phyloP scores from a whole-genome alignment of 2,888 invertebrate genomes.

The Agrilus mali region DNA sequence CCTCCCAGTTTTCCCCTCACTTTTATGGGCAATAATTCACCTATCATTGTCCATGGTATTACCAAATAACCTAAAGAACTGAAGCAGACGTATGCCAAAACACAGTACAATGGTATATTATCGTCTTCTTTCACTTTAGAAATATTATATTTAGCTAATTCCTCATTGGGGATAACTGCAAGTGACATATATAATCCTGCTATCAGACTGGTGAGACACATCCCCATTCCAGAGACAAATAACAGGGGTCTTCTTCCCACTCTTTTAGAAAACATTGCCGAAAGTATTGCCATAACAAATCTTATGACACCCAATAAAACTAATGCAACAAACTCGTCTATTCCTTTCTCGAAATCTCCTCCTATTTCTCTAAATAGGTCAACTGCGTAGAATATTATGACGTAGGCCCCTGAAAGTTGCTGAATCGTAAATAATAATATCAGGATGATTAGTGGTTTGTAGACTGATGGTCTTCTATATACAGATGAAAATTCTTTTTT shows the following conservation, averaged over 20 bases:
- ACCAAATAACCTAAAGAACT: conserved; percentile 41
- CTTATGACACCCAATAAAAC: conserved; percentile 38
- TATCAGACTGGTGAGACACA: conserved; percentile 36
- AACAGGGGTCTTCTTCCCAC: conserved; percentile 39
- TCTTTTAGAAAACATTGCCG: conserved; percentile 35
- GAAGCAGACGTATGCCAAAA: conserved; percentile 39
- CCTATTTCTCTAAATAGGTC: conserved; percentile 38
- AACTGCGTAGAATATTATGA: conserved; percentile 45
- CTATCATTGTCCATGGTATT: conserved; percentile 46
- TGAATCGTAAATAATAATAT: conserved; percentile 38
- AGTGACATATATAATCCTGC: conserved; percentile 23
- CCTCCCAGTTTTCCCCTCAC: conserved; percentile 41
- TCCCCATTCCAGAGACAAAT: conserved; percentile 39
- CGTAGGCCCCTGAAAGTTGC: conserved; percentile 44
- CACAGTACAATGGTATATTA: conserved; percentile 33
- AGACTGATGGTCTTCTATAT: conserved; percentile 29
- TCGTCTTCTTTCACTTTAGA: conserved; percentile 21
- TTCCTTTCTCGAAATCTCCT: conserved; percentile 31
- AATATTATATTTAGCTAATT: conserved; percentile 19
- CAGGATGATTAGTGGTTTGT: conserved; percentile 39
- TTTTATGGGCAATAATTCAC: conserved; percentile 39
- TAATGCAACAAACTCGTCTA: conserved; percentile 37
- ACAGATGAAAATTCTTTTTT: conserved; percentile 14
- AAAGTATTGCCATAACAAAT: conserved; percentile 39
- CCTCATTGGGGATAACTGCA: conserved; percentile 14